phyloP scores from a whole-genome alignment of 37 sponge, comb jelly and placozoan species.

The Eunapius fragilis region DNA sequence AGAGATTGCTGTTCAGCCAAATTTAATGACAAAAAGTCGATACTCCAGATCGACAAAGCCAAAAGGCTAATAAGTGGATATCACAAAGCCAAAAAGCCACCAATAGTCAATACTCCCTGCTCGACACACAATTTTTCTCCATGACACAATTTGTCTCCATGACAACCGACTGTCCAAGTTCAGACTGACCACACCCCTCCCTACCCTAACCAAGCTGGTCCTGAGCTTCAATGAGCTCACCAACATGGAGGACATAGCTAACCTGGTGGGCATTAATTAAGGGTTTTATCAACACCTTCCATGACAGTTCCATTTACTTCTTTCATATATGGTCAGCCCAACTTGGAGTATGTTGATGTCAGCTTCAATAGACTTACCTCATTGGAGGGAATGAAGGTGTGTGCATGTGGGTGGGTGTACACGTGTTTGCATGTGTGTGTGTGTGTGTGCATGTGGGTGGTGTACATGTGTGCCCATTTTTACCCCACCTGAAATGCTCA shows the following conservation, averaged over 20 bases:
- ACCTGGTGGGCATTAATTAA: slow-evolving; percentile 52
- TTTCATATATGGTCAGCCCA: slow-evolving; percentile 37
- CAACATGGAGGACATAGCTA: slow-evolving; percentile 51
- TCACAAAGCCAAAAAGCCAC: too few relatives aligned
- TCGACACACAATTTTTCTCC: too few relatives aligned
- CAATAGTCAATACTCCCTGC: too few relatives aligned
- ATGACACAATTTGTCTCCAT: slow-evolving; percentile 67
- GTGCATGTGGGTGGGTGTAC: slow-evolving; percentile 4
- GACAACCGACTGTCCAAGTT: slow-evolving; percentile 70
- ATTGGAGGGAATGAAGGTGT: slow-evolving; percentile 79
- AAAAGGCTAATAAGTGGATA: too few relatives aligned
- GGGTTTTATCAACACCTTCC: too few relatives aligned
- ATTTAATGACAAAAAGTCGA: too few relatives aligned
- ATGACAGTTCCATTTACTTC: background rate
- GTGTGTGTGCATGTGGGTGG: background rate
- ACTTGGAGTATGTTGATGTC: slow-evolving; percentile 65
- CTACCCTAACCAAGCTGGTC: slow-evolving; percentile 40
- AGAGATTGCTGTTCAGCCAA: too few relatives aligned
- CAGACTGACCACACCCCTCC: slow-evolving; percentile 34
- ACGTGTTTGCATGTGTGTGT: background rate
- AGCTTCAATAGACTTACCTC: slow-evolving; percentile 77
- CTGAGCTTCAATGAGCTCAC: slow-evolving; percentile 71
- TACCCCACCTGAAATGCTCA: too few relatives aligned
- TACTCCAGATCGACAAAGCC: too few relatives aligned
- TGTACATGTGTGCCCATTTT: too few relatives aligned